Percentiles rank a stretch among this genome's conserved stretches.
Evolutionary conservation across 2,113 vertebrate genomes (phyloP).

Genomic region (Pelecanoides urinatrix): DNA sequence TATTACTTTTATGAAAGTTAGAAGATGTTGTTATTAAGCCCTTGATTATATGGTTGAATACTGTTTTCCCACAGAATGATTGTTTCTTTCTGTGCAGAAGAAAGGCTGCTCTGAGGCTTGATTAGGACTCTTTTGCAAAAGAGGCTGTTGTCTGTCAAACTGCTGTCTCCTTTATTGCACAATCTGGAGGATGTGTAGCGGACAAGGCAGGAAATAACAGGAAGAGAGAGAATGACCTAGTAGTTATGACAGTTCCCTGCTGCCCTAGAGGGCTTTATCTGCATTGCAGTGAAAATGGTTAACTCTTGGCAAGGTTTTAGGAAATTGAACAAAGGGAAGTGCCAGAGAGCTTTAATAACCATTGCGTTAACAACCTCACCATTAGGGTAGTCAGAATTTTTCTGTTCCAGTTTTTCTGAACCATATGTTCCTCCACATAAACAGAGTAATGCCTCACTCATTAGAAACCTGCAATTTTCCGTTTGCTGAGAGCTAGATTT

Average conservation of each 20-base stretch:
- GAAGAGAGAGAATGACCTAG: not conserved
- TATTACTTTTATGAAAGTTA: not conserved
- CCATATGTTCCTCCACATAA: not conserved
- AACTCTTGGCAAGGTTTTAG: not conserved
- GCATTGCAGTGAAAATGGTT: not conserved
- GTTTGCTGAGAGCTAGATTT: not conserved
- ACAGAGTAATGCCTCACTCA: not conserved
- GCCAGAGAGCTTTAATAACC: not conserved
- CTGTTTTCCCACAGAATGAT: not conserved
- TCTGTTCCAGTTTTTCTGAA: not conserved
- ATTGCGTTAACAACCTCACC: not conserved
- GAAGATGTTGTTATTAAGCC: not conserved
- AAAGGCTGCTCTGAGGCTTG: not conserved
- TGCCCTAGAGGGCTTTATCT: not conserved
- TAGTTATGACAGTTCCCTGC: not conserved
- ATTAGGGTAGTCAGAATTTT: not conserved
- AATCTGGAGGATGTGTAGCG: not conserved
- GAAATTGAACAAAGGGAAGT: not conserved
- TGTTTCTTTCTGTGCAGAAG: not conserved
- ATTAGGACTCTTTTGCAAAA: not conserved
- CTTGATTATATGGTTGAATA: not conserved
- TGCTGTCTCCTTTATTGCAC: not conserved
- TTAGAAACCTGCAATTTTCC: not conserved
- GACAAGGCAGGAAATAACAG: not conserved
- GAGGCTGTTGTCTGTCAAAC: not conserved